Base-by-base conservation (phyloP, 2,113 vertebrate genomes). In the Electrona antarctica region DNA sequence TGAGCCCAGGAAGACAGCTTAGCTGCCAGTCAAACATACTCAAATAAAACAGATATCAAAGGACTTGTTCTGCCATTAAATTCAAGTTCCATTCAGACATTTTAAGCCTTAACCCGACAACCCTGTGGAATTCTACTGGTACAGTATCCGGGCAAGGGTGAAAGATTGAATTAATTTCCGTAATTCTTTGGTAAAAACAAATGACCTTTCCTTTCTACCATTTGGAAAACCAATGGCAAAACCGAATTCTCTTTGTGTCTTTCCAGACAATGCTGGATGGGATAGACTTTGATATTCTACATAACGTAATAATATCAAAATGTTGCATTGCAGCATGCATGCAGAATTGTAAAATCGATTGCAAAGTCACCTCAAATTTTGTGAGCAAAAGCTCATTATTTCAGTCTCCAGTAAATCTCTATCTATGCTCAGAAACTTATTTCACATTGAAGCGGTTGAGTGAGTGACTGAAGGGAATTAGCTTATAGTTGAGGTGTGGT, bases 1-100 rank as follows among this genome's bases (percentile, higher is more conserved):
- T 78, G 73, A 89, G 77, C 64, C 7, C 63, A 60, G 75, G 80
- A 60, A 74, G 80, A 79, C 85, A 91, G 91, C 87, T 88, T 85
- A 78, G 89, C 88, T 87, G 88, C 78, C 80, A 15, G 57, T 77
- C 73, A 58, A 69, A 41, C 33, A 41, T 41, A 41, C 33, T 41
- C 33, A 41, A 41, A 41, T 41, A 41, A 41, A 41, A 41, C 33
- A 41, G 33, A 41, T 41, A 41, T 69, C 76, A 74, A 72, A 76
- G 33, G 56, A 80, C 14, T 74, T 50, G 71, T 60, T 81, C 77
- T 65, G 77, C 52, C 67, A 67, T 12, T 48, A 62, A 56, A 67
- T 2, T 7, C 49, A 12, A 56, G 49, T 50, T 59, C 21, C 8
- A 45, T 74, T 41, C 64, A 48, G 49, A 62, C 47, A 50, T 74